Base-by-base conservation (phyloP, 2,888 invertebrate genomes). In the Beris morrisii region DNA sequence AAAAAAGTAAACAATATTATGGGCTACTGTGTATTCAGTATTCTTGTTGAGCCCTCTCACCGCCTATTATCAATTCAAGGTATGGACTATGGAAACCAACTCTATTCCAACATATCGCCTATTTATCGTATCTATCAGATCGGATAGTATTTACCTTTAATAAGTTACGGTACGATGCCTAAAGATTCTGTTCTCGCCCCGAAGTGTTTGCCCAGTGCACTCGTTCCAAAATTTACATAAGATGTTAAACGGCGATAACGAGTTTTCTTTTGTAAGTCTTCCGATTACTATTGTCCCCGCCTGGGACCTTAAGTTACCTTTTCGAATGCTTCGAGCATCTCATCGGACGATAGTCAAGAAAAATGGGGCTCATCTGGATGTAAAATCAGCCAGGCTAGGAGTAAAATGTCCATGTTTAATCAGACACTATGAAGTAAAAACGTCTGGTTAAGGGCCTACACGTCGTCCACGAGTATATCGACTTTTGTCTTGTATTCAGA, bases 181-280 rank as follows among this genome's bases (percentile, higher is more conserved):
- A 52, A 38, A 12, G 32, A 61, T 61, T 61, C 61, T 61, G 61
- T 61, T 52, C 61, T 61, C 52, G 61, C 48, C 58, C 61, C 50
- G 31, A 57, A 61, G 50, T 61, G 61, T 61, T 61, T 61, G 61
- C 50, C 50, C 38, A 61, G 61, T 61, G 61, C 52, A 61, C 61
- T 52, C 61, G 50, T 53, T 61, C 50, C 38, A 50, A 61, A 59
- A 61, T 61, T 61, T 61, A 61, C 61, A 61, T 61, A 61, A 61
- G 50, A 61, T 61, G 61, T 61, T 61, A 61, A 61, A 61, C 50
- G 61, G 61, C 38, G 61, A 61, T 61, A 61, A 61, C 61, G 61
- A 61, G 50, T 50, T 61, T 61, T 61, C 61, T 61, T 61, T 61
- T 61, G 61, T 61, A 61, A 61, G 28, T 52, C 61, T 50, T 50